These are phyloP conservation scores for Drosophila equinoxialis DNA, from an alignment of 1,140 invertebrate genomes.

Conservation along the genomic window DNA sequence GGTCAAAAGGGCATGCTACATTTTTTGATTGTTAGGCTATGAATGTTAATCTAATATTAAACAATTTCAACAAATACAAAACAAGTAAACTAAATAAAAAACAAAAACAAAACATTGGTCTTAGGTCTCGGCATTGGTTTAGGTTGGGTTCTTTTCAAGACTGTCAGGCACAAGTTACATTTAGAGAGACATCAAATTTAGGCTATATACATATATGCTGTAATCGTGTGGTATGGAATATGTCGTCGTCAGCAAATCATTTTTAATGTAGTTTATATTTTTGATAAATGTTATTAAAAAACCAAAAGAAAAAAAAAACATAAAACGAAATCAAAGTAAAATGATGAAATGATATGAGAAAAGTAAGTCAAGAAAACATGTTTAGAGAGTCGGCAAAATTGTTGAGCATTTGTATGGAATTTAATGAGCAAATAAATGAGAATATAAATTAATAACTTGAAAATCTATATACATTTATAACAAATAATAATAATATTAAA, in stretches of 20 bases:
- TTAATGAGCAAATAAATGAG: conserved; percentile 48
- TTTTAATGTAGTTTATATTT: conserved; percentile 82
- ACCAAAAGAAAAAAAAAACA: conserved; percentile 1
- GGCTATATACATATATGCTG: conserved; percentile 11
- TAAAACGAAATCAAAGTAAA: conserved; percentile 55
- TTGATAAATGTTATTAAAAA: conserved; percentile 82
- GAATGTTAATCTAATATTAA: conserved; percentile 60
- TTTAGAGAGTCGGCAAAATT: conserved; percentile 51
- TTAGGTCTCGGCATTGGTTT: conserved; percentile 51
- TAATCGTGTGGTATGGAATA: conserved; percentile 35
- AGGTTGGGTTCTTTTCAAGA: conserved; percentile 39
- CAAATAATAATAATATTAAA: conserved; percentile 10
- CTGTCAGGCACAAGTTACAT: conserved; percentile 68
- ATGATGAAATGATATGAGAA: conserved; percentile 16
- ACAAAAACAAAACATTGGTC: conserved; percentile 28
- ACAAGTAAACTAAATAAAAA: conserved; percentile 42
- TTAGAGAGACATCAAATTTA: conserved; percentile 49
- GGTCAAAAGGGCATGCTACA: conserved; percentile 37
- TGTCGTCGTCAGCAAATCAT: conserved; percentile 43
- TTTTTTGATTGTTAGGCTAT: conserved; percentile 76
- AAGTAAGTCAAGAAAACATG: conserved; percentile 35
- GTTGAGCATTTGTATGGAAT: conserved; percentile 76
- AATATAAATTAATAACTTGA: conserved; percentile 28
- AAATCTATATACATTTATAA: too few species aligned
- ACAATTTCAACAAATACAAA: conserved; percentile 37